These are phyloP conservation scores for Lepidocyrtinus sp. DNA, from an alignment of 2,888 invertebrate species.

Conservation along the genomic window DNA sequence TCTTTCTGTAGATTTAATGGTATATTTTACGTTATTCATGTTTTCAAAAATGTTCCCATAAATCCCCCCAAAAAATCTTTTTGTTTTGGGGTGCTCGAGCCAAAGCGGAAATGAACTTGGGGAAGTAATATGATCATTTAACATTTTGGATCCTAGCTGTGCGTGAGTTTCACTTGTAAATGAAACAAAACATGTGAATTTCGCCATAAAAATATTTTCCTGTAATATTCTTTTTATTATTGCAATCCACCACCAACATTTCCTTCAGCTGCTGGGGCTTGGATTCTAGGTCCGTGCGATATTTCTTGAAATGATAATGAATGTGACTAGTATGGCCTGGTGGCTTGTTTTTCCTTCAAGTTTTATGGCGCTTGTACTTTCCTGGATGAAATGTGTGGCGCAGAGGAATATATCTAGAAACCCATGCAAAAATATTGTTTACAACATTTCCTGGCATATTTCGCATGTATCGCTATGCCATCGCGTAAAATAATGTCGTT, in stretches of 20 bases:
- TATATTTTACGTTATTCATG: background rate
- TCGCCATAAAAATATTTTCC: background rate
- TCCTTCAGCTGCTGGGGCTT: background rate
- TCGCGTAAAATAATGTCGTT: background rate
- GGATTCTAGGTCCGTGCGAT: background rate
- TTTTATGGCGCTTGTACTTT: background rate
- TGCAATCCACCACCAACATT: constrained; percentile 3
- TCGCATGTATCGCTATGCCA: background rate
- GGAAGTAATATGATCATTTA: background rate
- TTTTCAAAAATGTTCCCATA: background rate
- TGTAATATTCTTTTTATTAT: background rate
- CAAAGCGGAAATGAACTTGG: constrained; percentile 12
- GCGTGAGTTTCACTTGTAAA: background rate
- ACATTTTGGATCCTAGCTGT: background rate
- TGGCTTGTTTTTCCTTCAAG: background rate
- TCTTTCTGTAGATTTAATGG: background rate
- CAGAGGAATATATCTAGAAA: background rate
- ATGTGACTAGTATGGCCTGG: too few relatives aligned
- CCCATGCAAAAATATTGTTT: background rate
- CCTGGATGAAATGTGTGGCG: background rate
- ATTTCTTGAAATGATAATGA: background rate
- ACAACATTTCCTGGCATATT: background rate
- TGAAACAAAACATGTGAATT: background rate
- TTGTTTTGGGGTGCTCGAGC: background rate
- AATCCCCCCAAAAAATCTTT: background rate